Base-by-base conservation (phyloP, 2,888 invertebrate genomes). In the Macrophya alboannulata region DNA sequence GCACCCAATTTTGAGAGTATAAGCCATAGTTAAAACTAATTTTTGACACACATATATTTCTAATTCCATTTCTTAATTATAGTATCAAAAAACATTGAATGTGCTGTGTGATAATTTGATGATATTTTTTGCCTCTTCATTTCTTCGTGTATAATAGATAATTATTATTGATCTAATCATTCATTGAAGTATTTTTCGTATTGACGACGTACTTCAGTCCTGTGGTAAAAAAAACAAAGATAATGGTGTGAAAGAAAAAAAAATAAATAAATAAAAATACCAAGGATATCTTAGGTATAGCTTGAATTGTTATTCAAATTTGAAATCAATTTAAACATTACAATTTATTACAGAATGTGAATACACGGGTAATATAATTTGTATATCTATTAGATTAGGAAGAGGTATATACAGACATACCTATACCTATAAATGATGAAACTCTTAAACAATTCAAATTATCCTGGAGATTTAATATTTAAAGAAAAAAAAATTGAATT, bases 301-400 rank as follows among this genome's bases (percentile, higher is more conserved):
- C n/a, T 71, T n/a, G 55, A 55, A 55, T 71, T 40, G 40, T 71
- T 40, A 17, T 40, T 71, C 17, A 71, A 71, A 40, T n/a, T 25
- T 37, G n/a, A 17, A 59, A 79, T 4, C 6, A 76, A 79, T 40
- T 81, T 65, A 12, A 81, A 81, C 81, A 43, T 81, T 65, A 81
- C 81, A 62, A 43, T 81, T 81, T 81, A 81, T 81, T 81, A 81
- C 81, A 12, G 81, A 81, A 25, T 65, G 65, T 81, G 59, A 62
- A 81, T 81, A 81, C 81, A 81, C 81, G 43, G 43, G 62, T 62
- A 55, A n/a, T 55, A 77, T 21, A 45, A 74, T 45, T 21, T 9
- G 51, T 37, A 77, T 77, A 55, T 31, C 17, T 77, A 12, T n/a
- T 43, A 55, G 48, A 25, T 51, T 37, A 17, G 76, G 45, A 48